Percentiles rank a stretch among this genome's conserved stretches.
Conservation (phyloP, 2,797 vertebrate species). For the Paratrypauchen microcephalus region DNA sequence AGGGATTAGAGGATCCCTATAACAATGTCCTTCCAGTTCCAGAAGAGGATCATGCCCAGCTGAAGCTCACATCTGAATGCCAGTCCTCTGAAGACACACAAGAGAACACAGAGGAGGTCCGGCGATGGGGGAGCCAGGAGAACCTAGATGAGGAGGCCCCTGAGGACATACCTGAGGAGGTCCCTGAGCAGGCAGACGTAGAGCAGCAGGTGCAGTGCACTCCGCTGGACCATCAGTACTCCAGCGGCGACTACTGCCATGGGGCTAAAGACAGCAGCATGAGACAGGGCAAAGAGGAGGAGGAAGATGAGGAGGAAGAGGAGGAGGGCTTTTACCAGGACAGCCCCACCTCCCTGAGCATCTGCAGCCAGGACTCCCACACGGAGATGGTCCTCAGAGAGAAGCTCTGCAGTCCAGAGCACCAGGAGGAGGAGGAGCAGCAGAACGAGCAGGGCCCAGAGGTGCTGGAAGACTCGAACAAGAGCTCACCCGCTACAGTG, state of each 20-base stretch:
- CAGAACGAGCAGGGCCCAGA: constrained; percentile 44
- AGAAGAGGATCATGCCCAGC: constrained; percentile 53
- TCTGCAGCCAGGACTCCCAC: constrained; percentile 69
- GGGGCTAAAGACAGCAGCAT: constrained; percentile 62
- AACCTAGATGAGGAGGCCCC: not conserved
- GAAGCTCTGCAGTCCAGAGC: constrained; percentile 49
- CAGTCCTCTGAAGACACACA: constrained; percentile 49
- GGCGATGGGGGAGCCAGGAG: not conserved
- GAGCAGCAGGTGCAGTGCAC: constrained; percentile 72
- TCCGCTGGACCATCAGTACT: constrained; percentile 79
- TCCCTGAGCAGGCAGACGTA: constrained; percentile 39
- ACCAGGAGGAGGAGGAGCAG: constrained; percentile 59
- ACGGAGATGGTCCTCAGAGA: constrained; percentile 60
- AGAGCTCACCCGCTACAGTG: constrained; percentile 83
- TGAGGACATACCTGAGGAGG: constrained; percentile 10
- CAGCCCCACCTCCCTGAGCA: constrained; percentile 54
- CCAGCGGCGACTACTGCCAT: constrained; percentile 75
- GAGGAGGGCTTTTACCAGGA: constrained; percentile 55
- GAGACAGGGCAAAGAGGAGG: constrained; percentile 62
- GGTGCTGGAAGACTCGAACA: constrained; percentile 68
- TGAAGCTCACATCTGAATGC: constrained; percentile 5
- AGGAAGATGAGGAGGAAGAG: constrained; percentile 43
- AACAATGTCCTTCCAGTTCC: constrained; percentile 44
- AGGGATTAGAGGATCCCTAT: constrained; percentile 63
- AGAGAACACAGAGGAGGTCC: constrained; percentile 58